Evolutionary conservation across 2,888 invertebrate species (phyloP).

Genomic region (Amorpha juglandis): DNA sequence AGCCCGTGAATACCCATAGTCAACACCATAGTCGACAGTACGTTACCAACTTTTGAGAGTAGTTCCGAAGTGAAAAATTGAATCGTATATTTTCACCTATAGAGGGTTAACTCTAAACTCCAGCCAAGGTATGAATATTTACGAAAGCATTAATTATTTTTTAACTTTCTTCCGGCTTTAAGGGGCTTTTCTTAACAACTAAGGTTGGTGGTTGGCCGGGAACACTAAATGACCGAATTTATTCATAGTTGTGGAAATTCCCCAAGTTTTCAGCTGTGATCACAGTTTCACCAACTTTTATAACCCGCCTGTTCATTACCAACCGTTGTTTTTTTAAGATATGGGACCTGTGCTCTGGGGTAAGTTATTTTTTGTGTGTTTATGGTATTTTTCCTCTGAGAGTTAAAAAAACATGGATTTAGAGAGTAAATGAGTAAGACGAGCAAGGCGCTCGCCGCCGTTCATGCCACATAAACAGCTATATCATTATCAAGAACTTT

Average conservation of each 20-base stretch:
- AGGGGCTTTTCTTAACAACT: conserved; percentile 74
- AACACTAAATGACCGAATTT: conserved; percentile 63
- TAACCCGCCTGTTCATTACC: conserved; percentile 20
- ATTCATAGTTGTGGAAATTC: conserved; percentile 44
- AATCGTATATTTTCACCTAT: conserved; percentile 45
- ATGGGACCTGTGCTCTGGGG: background rate
- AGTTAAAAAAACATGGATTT: background rate
- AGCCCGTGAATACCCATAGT: background rate
- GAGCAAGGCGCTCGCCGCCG: too few species aligned
- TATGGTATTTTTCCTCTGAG: background rate
- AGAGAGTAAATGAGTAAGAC: background rate
- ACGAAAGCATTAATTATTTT: conserved; percentile 86
- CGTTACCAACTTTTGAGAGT: background rate
- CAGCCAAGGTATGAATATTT: conserved; percentile 84
- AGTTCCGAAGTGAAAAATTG: conserved; percentile 26
- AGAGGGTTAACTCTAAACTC: conserved; percentile 79
- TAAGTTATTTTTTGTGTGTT: background rate
- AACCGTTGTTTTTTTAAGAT: conserved; percentile 20
- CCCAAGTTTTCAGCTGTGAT: conserved; percentile 22
- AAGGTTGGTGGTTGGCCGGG: conserved; percentile 48
- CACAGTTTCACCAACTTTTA: conserved; percentile 20
- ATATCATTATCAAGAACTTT: too few species aligned
- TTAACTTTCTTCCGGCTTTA: conserved; percentile 80
- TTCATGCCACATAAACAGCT: too few species aligned
- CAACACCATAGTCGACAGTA: background rate